Evolutionary conservation across 53 echinoderm and acorn worm genomes (phyloP), one percentile per base, ranked within the genome.

Genomic region (Henricia sp.): DNA sequence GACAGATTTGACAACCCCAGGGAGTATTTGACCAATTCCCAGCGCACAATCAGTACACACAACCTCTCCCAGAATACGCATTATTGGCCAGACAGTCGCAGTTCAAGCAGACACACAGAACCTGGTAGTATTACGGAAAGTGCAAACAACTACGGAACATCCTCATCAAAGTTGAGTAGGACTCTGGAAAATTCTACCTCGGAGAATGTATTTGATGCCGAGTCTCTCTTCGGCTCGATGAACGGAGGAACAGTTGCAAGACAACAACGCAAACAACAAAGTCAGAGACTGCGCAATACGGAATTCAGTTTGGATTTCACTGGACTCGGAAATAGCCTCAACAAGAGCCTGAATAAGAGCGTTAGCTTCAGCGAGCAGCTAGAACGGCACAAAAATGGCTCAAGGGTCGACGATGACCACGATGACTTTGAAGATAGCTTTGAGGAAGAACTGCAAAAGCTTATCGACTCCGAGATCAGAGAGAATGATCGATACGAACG

Each of bases 271-370:
- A 84, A 48, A 52, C 42, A 82, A 63, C 67, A 53, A 57, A 51
- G 53, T 37, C 50, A 40, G 20, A 82, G 53, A 46, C 48, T 28
- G 36, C 35, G 78, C 34, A 86, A 77, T 39, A 86, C 89, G 50
- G 94, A 92, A 52, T 74, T 91, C 4, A 91, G 86, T 39, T 78
- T 94, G n/a, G 94, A 97, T 70, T 83, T 94, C 16, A 68, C 86
- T 19, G 90, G 91, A 41, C 75, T 97, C 20, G 92, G 92, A 70
- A 94, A 92, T 78, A 96, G 96, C 53, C 48, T 91, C 6, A 90
- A 85, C 65, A 94, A 94, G 37, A 94, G 97, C 59, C 68, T 89
- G 1, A 90, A 85, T 41, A 94, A 92, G 64, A 94, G 92, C 52
- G 94, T 93, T 43, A 94, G 93, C 56, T 94, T 96, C 82, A 92